phyloP scores from a whole-genome alignment of 2,113 vertebrate genomes.

The Poeciliopsis prolifica region DNA sequence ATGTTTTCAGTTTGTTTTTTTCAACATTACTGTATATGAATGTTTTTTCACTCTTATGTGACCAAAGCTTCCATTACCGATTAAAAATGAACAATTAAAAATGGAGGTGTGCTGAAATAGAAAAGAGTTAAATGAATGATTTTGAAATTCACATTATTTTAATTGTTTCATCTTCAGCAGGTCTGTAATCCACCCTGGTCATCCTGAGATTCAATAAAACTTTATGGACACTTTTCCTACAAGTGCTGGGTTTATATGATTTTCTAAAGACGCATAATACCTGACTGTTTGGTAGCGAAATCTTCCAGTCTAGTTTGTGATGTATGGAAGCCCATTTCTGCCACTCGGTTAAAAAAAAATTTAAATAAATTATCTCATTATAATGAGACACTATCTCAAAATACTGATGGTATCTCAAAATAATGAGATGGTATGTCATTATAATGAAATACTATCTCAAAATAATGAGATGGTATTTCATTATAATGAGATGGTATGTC shows the following conservation, averaged over 20 bases:
- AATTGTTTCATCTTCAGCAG: slow-evolving; percentile 46
- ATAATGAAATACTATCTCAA: no score
- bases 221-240: slow-evolving; percentile 54
- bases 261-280: not conserved
- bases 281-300: not conserved
- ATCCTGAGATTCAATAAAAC: slow-evolving; percentile 55
- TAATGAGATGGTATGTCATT: no score
- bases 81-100: slow-evolving; percentile 7
- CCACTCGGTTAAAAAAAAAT: no score
- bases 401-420: no score
- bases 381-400: no score
- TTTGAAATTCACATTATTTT: slow-evolving; percentile 32
- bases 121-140: slow-evolving; percentile 23
- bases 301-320: not conserved
- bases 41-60: slow-evolving; percentile 72
- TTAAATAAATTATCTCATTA: no score
- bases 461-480: no score
- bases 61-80: slow-evolving; percentile 69
- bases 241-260: slow-evolving; percentile 8
- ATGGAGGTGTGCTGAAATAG: slow-evolving; percentile 41
- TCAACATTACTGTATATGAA: slow-evolving; percentile 56
- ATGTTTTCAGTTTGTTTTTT: slow-evolving; percentile 30
- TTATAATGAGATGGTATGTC: no score
- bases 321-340: no score
- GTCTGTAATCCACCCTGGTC: slow-evolving; percentile 52